Conservation (phyloP, 2,113 vertebrate species). For the Bombycilla garrulus region DNA sequence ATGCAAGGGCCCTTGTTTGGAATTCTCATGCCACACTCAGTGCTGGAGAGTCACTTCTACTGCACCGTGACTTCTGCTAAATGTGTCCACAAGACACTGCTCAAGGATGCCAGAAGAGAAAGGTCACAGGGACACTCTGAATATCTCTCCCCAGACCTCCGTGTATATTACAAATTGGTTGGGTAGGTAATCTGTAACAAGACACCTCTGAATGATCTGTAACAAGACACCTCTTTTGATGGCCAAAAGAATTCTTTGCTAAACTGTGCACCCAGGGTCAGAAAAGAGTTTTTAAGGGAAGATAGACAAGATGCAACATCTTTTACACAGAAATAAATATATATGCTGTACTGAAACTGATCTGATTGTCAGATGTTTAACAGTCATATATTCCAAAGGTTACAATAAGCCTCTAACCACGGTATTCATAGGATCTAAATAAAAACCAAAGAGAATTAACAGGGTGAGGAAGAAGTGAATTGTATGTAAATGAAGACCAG, state of each 20-base stretch:
- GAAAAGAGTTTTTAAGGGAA: background rate
- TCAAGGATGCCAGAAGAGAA: conserved; percentile 14
- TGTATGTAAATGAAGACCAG: background rate
- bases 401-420: background rate
- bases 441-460: background rate
- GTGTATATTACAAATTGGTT: conserved; percentile 30
- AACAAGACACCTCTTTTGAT: conserved; percentile 1
- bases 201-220: conserved; percentile 4
- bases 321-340: background rate
- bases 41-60: background rate
- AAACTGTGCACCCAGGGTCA: background rate
- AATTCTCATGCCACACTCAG: background rate
- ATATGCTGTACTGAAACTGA: background rate
- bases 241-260: background rate
- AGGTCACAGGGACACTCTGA: conserved; percentile 17
- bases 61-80: conserved; percentile 25
- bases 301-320: background rate
- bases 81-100: background rate
- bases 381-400: background rate
- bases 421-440: background rate
- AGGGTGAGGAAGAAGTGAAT: background rate
- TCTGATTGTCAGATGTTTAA: background rate
- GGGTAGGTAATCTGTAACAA: background rate
- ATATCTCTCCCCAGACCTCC: background rate
- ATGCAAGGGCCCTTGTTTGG: background rate